A percentile compares a stretch with the other conserved stretches of the same genome.
These are phyloP conservation scores for Ophion ellenae DNA, from an alignment of 2,888 invertebrate species.

Conservation along the genomic window DNA sequence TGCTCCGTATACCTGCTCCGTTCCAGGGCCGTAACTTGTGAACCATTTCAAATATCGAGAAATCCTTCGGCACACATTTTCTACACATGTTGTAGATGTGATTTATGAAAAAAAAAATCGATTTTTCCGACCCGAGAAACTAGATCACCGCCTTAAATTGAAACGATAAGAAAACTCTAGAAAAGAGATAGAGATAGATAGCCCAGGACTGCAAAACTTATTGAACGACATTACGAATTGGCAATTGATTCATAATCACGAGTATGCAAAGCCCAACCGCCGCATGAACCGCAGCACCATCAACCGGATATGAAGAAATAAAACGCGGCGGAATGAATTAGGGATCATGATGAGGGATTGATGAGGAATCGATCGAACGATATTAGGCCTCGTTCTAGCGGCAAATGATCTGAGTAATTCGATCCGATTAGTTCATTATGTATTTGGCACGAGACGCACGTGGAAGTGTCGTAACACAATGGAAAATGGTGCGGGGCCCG, in stretches of 20 bases:
- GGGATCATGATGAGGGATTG: constrained; percentile 12
- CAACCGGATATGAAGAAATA: not conserved
- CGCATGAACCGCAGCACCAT: not conserved
- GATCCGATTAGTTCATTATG: constrained; percentile 42
- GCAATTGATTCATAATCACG: not conserved
- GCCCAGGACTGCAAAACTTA: not conserved
- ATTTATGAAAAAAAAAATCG: too few relatives aligned
- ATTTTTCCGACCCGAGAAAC: too few relatives aligned
- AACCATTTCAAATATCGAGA: too few relatives aligned
- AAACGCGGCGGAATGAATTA: not conserved
- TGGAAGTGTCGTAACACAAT: not conserved
- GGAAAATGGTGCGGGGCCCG: constrained; percentile 12
- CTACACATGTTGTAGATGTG: too few relatives aligned
- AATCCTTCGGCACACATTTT: too few relatives aligned
- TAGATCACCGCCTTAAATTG: too few relatives aligned
- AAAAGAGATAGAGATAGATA: not conserved
- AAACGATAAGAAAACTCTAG: not conserved
- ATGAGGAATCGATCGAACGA: constrained; percentile 36
- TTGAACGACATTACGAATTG: not conserved
- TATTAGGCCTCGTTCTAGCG: constrained; percentile 26
- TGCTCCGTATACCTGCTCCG: too few relatives aligned
- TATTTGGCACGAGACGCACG: not conserved
- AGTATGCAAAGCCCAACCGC: not conserved
- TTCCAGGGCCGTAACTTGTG: too few relatives aligned
- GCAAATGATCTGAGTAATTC: constrained; percentile 1